Base-by-base conservation (phyloP, 2,888 invertebrate genomes). In the Pterobdella sp. region DNA sequence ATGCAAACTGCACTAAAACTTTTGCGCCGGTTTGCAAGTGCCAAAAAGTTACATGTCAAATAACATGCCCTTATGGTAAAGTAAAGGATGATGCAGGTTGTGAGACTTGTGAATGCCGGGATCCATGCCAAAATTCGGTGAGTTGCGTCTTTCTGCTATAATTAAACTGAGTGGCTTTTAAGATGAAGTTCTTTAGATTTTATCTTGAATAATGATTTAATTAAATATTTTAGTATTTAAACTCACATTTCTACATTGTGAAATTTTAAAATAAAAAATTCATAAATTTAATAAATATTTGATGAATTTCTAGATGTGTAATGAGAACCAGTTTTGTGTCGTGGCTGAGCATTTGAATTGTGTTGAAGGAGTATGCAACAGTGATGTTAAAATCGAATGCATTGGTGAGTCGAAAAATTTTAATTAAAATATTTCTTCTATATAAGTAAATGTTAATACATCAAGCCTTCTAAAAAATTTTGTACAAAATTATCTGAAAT, bases 61-160 rank as follows among this genome's bases (percentile, higher is more conserved):
- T 66, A 34, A 42, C 32, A 32, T 75, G 75, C 49, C 66, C 69
- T 4, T 42, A 52, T 37, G 74, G 76, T 1, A 66, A 37, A 52
- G 60, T 68, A 67, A 68, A 31, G 4, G 74, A 72, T n/a, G 26
- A 34, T 1, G 36, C 0, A 34, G 72, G 72, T 29, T 74, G 74
- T 31, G 32, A 68, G 0, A 64, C 64, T n/a, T 74, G 74, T 29
- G 42, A 74, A 22, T 74, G 74, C 37, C 66, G 29, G 26, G 71
- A 74, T 34, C 74, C 74, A 10, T 74, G 73, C 36, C 10, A 31
- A 26, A 18, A 1, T 14, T 22, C 1, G 1, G 49, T 14, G 36
- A 26, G 29, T 42, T n/a, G 26, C 42, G 14, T 14, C 1, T 32
- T 1, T n/a, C 14, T 14, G 14, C 7, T 63, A 26, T 10, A 14